Percentiles rank a stretch among this genome's conserved stretches.
These are phyloP conservation scores for Venusia cambrica DNA, from an alignment of 2,888 invertebrate species.

Conservation along the genomic window DNA sequence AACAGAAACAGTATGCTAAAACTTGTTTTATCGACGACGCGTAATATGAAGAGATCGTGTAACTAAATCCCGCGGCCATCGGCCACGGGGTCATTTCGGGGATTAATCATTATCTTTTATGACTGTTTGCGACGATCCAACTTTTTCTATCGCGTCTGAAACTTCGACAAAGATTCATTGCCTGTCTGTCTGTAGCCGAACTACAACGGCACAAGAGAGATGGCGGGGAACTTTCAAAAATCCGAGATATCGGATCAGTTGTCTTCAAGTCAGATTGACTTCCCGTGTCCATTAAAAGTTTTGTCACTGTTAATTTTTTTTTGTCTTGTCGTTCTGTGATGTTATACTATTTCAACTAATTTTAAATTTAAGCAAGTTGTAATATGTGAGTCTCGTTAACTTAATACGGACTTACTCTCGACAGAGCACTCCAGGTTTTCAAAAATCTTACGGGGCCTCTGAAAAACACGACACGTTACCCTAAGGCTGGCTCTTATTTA, in stretches of 20 bases:
- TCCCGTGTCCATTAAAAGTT: slow-evolving; percentile 34
- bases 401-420: too few relatives aligned
- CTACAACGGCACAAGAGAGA: slow-evolving; percentile 20
- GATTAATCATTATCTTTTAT: slow-evolving; percentile 34
- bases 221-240: slow-evolving; percentile 42
- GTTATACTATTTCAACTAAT: slow-evolving; percentile 1
- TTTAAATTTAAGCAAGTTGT: too few relatives aligned
- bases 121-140: slow-evolving; percentile 31
- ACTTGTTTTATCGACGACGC: too few relatives aligned
- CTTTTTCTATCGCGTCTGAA: slow-evolving; percentile 41
- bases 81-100: slow-evolving; percentile 16
- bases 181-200: slow-evolving; percentile 39
- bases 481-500: too few relatives aligned
- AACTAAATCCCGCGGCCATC: not conserved
- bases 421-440: too few relatives aligned
- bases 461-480: too few relatives aligned
- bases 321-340: slow-evolving; percentile 10
- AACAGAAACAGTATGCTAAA: too few relatives aligned
- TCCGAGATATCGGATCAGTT: slow-evolving; percentile 34
- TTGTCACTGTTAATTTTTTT: slow-evolving; percentile 33
- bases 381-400: too few relatives aligned
- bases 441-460: too few relatives aligned
- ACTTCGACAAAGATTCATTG: slow-evolving; percentile 52
- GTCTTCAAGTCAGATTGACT: slow-evolving; percentile 34
- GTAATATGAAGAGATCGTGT: not conserved